Evolutionary conservation across 2,888 invertebrate species (phyloP).

Genomic region (Biston stratarius): DNA sequence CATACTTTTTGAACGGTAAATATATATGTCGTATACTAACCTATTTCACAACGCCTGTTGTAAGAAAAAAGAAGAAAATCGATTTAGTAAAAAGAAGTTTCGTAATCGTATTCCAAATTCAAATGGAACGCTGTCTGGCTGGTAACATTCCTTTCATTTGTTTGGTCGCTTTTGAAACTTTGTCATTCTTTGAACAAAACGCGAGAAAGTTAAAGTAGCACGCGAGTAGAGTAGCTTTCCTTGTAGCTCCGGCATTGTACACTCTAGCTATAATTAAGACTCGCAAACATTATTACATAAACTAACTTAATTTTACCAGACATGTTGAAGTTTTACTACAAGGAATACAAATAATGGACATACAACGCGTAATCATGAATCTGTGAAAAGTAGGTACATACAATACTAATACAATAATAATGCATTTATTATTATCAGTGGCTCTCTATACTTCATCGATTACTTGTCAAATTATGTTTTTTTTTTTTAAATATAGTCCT

Average conservation of each 20-base stretch:
- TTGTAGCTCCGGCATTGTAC: conserved; percentile 47
- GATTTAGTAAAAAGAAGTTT: conserved; percentile 33
- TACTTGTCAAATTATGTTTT: too few species aligned
- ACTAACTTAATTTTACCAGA: conserved; percentile 54
- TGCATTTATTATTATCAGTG: too few species aligned
- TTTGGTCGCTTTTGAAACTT: conserved; percentile 44
- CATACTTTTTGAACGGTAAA: too few species aligned
- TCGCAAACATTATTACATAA: conserved; percentile 58
- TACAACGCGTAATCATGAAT: too few species aligned
- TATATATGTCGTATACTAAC: too few species aligned
- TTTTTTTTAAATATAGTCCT: too few species aligned
- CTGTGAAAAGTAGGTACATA: too few species aligned
- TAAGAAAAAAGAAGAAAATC: conserved; percentile 2
- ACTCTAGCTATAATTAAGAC: conserved; percentile 59
- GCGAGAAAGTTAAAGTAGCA: conserved; percentile 38
- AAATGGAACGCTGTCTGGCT: conserved; percentile 36
- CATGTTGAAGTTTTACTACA: conserved; percentile 32
- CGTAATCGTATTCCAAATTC: conserved; percentile 40
- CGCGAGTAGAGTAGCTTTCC: conserved; percentile 46
- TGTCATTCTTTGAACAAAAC: conserved; percentile 41
- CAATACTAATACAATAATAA: too few species aligned
- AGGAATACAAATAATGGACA: neutral
- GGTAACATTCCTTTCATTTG: conserved; percentile 39
- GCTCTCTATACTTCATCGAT: too few species aligned
- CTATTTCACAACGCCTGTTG: neutral